phyloP scores from a whole-genome alignment of 2,113 vertebrate genomes.

The Triplophysa dalaica region DNA sequence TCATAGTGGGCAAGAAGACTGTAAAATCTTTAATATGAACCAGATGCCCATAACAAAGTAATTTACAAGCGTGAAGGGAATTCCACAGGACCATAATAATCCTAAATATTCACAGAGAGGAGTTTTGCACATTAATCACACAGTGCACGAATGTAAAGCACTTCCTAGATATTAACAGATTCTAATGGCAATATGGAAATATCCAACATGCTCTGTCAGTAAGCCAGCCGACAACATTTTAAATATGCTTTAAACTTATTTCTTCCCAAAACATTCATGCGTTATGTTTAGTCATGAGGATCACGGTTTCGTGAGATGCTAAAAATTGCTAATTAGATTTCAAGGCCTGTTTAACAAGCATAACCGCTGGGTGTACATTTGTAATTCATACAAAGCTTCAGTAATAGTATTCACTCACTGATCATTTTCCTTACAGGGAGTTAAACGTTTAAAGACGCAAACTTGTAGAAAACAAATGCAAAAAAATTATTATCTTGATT shows the following conservation, averaged over 20 bases:
- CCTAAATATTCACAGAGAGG: conserved; percentile 5
- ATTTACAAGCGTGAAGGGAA: conserved; percentile 34
- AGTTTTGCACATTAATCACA: neutral
- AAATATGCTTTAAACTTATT: neutral
- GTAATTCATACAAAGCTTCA: too few relatives aligned
- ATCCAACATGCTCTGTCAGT: neutral
- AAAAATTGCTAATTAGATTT: too few relatives aligned
- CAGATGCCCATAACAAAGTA: conserved; percentile 48
- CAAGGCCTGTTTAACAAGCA: too few relatives aligned
- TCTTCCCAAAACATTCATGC: too few relatives aligned
- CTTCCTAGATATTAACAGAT: neutral
- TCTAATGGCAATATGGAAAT: neutral
- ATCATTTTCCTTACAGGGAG: too few relatives aligned
- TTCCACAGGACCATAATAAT: conserved; percentile 28
- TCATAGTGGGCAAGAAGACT: conserved; percentile 25
- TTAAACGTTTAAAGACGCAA: too few relatives aligned
- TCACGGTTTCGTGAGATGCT: too few relatives aligned
- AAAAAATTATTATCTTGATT: too few relatives aligned
- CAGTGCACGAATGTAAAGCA: neutral
- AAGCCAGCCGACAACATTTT: neutral
- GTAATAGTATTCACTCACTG: too few relatives aligned
- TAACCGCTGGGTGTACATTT: too few relatives aligned
- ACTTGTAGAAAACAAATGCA: too few relatives aligned
- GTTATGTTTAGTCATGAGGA: too few relatives aligned
- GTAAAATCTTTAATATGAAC: conserved; percentile 44